Evolutionary conservation across 1,140 invertebrate genomes (phyloP).

Genomic region (Leguminivora glycinivorella): DNA sequence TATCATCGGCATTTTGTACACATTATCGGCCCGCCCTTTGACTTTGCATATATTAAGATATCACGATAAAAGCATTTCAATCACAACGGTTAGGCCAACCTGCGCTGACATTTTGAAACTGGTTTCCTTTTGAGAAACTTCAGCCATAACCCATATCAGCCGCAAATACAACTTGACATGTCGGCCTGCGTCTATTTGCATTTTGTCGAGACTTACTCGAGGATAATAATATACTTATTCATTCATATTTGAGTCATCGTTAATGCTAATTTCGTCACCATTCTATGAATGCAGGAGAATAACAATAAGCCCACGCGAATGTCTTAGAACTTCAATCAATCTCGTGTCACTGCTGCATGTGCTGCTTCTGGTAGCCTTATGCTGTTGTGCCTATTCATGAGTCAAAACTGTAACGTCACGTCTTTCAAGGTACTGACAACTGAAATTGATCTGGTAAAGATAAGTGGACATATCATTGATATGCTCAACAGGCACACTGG

Average conservation of each 20-base stretch:
- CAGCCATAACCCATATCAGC: constrained; percentile 38
- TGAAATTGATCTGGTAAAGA: constrained; percentile 30
- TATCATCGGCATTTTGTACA: constrained; percentile 35
- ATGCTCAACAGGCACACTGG: too few species aligned
- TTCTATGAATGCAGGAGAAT: constrained; percentile 51
- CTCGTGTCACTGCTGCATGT: constrained; percentile 20
- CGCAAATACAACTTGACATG: constrained; percentile 36
- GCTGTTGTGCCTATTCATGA: not conserved
- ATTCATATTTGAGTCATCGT: constrained; percentile 57
- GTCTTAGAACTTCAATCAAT: constrained; percentile 20
- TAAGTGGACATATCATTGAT: too few species aligned
- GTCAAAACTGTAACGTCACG: constrained; percentile 3
- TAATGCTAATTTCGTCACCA: constrained; percentile 54
- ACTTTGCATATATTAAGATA: constrained; percentile 44
- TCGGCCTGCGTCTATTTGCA: constrained; percentile 31
- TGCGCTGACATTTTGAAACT: constrained; percentile 43
- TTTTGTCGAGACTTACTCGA: constrained; percentile 34
- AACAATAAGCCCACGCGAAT: constrained; percentile 54
- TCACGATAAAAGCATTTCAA: constrained; percentile 45
- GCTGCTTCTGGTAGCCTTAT: not conserved
- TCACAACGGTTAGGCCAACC: constrained; percentile 40
- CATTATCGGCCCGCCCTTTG: constrained; percentile 35
- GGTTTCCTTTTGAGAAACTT: constrained; percentile 45
- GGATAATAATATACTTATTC: constrained; percentile 39
- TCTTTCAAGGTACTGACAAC: constrained; percentile 25